A percentile compares a stretch with the other conserved stretches of the same genome.
Conservation (phyloP, 2,888 invertebrate genomes). For the Tetragnatha montana region DNA sequence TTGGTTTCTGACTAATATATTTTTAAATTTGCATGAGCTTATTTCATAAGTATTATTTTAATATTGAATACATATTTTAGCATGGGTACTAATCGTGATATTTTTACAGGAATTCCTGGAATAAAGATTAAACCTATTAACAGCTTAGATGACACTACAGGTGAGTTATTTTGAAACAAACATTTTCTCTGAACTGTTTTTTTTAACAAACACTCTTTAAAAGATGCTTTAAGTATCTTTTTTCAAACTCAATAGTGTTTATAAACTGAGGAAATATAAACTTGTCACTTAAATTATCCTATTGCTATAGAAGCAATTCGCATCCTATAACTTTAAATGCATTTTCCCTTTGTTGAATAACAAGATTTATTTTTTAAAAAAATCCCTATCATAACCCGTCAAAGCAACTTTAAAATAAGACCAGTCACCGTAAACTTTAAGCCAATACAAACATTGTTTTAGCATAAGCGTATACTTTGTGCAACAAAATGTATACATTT, state of each 20-base stretch:
- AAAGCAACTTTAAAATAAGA: not conserved
- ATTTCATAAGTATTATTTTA: too few species aligned
- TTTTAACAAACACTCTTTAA: too few species aligned
- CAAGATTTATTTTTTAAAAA: not conserved
- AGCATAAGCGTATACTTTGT: not conserved
- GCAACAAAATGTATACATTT: not conserved
- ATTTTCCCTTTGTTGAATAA: not conserved
- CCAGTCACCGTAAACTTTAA: not conserved
- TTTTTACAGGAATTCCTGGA: conserved; percentile 59
- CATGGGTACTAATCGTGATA: not conserved
- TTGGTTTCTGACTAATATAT: too few species aligned
- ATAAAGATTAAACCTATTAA: conserved; percentile 65
- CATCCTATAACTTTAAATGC: too few species aligned
- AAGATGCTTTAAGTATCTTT: too few species aligned
- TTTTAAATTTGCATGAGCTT: too few species aligned
- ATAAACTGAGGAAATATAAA: too few species aligned
- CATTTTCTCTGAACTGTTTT: too few species aligned
- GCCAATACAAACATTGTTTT: not conserved
- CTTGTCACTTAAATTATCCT: too few species aligned
- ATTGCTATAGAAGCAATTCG: too few species aligned
- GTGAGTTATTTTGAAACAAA: conserved; percentile 9
- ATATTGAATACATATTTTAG: not conserved
- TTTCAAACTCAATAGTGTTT: too few species aligned
- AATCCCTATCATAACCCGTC: not conserved
- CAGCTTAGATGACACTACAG: conserved; percentile 65